Evolutionary conservation across 2,888 invertebrate genomes (phyloP), one percentile per base, ranked within the genome.

Genomic region (Pachycephus smyrnensis): DNA sequence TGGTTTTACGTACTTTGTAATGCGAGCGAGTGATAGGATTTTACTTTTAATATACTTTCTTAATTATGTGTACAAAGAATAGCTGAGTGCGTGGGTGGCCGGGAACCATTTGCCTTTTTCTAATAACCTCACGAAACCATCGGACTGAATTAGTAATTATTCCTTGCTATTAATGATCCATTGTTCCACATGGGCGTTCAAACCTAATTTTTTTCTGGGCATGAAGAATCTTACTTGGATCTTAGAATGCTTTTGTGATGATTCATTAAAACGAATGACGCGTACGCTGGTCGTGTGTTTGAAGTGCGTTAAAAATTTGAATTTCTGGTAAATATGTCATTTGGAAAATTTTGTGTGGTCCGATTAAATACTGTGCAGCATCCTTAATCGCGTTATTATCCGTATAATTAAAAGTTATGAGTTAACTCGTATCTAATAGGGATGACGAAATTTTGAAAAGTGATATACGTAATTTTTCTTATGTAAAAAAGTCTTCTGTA

Each of bases 141-240:
- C 71, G 15, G 71, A 32, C 23, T 33, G 71, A 32, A 71, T 71
- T 9, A 71, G 31, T 71, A 30, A 71, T 71, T 71, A 71, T 33
- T 71, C 15, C 12, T 71, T 30, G 31, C 71, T 71, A 55, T 55
- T 71, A 71, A 71, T 71, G 71, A 71, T 71, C 32, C 71, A 71
- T 71, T 71, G 71, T 71, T 71, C 71, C 32, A 71, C 71, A 71
- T 33, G 31, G 71, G 71, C 23, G 55, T 55, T 15, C 55, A 55
- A 9, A 9, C 23, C 55, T 55, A 23, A 55, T 55, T 55, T 23
- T 23, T 23, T 55, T 6, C 23, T 23, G 9, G 55, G 55, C 55
- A 55, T 2, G 23, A 55, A 55, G 23, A 55, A 23, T 55, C 23
- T 55, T 23, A 23, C 55, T 9, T 55, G 55, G 55, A 55, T 23